Evolutionary conservation across 2,113 vertebrate species (phyloP).

Genomic region (Caretta caretta): DNA sequence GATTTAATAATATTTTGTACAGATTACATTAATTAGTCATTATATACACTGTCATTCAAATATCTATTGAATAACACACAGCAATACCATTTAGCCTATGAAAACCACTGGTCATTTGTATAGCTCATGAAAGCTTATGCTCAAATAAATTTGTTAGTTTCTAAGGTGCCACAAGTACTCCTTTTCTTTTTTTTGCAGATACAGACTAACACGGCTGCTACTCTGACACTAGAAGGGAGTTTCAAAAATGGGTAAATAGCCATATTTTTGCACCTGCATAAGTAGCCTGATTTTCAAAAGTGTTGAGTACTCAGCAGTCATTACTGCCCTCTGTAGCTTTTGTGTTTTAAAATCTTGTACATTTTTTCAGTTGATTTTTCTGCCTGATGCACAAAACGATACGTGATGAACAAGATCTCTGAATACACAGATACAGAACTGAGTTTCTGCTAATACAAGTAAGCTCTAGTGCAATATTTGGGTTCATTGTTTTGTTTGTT

Average conservation of each 20-base stretch:
- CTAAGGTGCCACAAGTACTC: too few relatives aligned
- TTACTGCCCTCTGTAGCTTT: neutral
- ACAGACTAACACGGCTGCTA: too few relatives aligned
- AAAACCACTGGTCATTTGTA: neutral
- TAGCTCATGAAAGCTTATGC: too few relatives aligned
- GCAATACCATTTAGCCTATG: neutral
- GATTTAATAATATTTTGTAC: slow-evolving; percentile 1
- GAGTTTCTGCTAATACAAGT: neutral
- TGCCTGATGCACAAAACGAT: neutral
- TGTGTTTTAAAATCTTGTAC: neutral
- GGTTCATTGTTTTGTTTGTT: neutral
- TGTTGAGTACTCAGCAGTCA: neutral
- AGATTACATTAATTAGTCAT: neutral
- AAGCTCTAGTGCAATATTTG: neutral
- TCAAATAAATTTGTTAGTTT: too few relatives aligned
- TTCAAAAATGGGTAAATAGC: neutral
- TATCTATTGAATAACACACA: neutral
- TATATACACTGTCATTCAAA: neutral
- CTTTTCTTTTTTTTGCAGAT: too few relatives aligned
- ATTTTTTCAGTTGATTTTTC: neutral
- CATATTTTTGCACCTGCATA: neutral
- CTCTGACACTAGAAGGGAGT: neutral
- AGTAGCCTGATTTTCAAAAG: neutral
- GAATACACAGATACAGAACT: neutral
- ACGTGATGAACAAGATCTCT: neutral